Base-by-base conservation (phyloP, 2,113 vertebrate genomes). In the Stigmatopora nigra region DNA sequence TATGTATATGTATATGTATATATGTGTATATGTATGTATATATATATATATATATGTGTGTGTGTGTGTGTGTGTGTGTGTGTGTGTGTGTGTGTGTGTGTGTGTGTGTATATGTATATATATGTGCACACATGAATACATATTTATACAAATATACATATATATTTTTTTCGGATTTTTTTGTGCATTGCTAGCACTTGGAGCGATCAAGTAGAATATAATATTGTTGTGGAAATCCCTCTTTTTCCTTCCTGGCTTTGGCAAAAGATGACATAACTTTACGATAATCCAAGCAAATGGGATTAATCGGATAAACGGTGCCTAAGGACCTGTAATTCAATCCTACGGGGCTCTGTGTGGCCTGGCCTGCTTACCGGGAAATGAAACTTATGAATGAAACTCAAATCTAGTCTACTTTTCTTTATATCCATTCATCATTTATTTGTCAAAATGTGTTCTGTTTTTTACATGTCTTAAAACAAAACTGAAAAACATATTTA, bases 321-420 rank as follows among this genome's bases (percentile, higher is more conserved):
- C 71, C 60, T 68, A 14, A 48, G 69, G 64, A 64, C 51, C 63
- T 79, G 73, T 73, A 84, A 84, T 75, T 44, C 69, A 77, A 79
- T 73, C 63, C 48, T 3, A 20, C 31, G 46, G 35, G 65, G 63
- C 69, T 72, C 74, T 10, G 20, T 73, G 82, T 59, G 35, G 51
- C 14, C 57, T 51, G 38, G 64, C 52, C 60, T 60, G 57, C 80
- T 82, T 77, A 14, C 72, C 61, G 59, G 72, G 76, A 89, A 88
- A 80, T 71, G 79, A 88, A 89, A 88, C 76, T 58, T 77, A 78
- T 0, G 31, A 60, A 44, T 66, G 58, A 68, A 61, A 56, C 22
- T 56, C 25, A 55, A 55, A 5, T 55, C 14, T 12, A 55, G 11
- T 55, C 5, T 7, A 7, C 22, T 14, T 56, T 25, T 56, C 5